A percentile compares a stretch with the other conserved stretches of the same genome.
Conservation (phyloP, 2,113 vertebrate genomes). For the Struthidea cinerea region DNA sequence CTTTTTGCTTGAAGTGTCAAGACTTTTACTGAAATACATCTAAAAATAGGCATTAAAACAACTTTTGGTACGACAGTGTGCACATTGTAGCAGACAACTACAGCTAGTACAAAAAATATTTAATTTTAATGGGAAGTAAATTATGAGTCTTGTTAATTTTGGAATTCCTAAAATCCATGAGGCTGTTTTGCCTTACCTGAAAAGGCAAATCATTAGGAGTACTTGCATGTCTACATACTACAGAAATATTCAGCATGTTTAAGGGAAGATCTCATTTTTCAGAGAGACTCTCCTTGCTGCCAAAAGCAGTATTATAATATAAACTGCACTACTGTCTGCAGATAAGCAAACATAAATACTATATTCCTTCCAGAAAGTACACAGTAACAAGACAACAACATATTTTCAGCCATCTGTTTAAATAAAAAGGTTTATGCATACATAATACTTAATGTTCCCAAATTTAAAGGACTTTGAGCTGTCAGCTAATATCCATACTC, state of each 20-base stretch:
- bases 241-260: neutral
- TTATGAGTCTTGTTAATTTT: neutral
- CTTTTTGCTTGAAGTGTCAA: neutral
- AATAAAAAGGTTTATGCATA: neutral
- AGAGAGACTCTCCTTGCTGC: neutral
- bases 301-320: neutral
- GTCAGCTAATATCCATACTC: neutral
- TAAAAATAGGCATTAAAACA: neutral
- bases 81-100: neutral
- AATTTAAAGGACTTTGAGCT: neutral
- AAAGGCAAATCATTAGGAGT: neutral
- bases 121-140: neutral
- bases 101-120: neutral
- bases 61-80: rapidly evolving
- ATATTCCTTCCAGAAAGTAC: neutral
- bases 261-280: neutral
- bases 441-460: neutral
- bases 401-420: neutral
- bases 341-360: neutral
- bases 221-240: neutral
- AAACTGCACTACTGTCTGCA: neutral
- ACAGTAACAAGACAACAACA: neutral
- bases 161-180: neutral
- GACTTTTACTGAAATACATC: neutral
- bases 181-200: neutral